These are phyloP conservation scores for Betta splendens DNA, from an alignment of 2,797 vertebrate genomes.

Conservation along the genomic window DNA sequence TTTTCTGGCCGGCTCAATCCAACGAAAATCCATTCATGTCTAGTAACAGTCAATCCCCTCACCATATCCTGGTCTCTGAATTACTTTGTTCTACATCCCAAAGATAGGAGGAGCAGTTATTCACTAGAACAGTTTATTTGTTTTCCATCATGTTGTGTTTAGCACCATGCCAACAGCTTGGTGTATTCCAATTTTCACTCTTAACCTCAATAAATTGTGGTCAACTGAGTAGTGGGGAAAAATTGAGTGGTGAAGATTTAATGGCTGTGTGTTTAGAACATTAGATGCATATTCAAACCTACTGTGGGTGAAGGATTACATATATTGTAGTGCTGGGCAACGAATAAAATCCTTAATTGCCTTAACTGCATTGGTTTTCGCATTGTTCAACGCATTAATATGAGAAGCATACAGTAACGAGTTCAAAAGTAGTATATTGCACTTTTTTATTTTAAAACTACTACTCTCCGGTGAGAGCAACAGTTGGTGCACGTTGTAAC, in stretches of 20 bases:
- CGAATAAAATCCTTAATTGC: no score
- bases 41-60: slow-evolving; percentile 51
- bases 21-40: slow-evolving; percentile 29
- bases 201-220: slow-evolving; percentile 10
- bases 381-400: no score
- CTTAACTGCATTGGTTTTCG: no score
- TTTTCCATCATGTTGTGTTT: slow-evolving; percentile 29
- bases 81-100: slow-evolving; percentile 15
- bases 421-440: no score
- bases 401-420: no score
- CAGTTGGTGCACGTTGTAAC: no score
- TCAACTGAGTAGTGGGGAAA: slow-evolving; percentile 6
- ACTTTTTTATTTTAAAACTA: no score
- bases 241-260: slow-evolving; percentile 1
- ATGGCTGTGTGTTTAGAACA: slow-evolving; percentile 1
- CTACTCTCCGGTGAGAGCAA: no score
- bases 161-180: slow-evolving; percentile 15
- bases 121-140: slow-evolving; percentile 23
- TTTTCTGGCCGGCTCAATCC: slow-evolving; percentile 13
- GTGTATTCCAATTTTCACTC: slow-evolving; percentile 31
- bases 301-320: background rate
- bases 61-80: slow-evolving; percentile 3
- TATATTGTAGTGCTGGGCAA: no score
- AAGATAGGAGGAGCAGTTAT: background rate
- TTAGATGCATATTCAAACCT: background rate